phyloP scores from a whole-genome alignment of 2,797 vertebrate genomes.

The Pygocentrus nattereri region DNA sequence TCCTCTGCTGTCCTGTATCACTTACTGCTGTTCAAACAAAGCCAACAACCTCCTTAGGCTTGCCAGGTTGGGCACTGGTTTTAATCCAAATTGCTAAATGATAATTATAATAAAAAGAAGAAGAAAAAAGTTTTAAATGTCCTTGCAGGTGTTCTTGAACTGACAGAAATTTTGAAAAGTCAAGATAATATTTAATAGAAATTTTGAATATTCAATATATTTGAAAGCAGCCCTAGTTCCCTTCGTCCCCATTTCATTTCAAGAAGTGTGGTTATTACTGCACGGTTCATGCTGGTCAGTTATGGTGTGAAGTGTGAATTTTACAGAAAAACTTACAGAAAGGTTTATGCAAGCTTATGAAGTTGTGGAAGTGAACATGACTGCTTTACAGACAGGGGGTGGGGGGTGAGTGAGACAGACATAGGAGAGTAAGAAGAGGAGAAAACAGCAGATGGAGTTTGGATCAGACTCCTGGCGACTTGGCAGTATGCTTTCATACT shows the following conservation, averaged over 20 bases:
- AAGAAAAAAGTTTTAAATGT: too few species aligned
- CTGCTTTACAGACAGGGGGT: constrained; percentile 66
- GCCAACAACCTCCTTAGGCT: too few species aligned
- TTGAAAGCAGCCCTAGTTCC: too few species aligned
- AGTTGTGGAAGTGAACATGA: not conserved
- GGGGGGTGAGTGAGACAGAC: constrained; percentile 36
- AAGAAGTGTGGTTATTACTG: not conserved
- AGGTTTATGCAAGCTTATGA: constrained; percentile 2
- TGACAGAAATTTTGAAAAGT: too few species aligned
- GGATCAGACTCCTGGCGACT: constrained; percentile 71
- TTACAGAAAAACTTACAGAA: constrained; percentile 71
- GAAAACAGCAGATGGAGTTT: constrained; percentile 80
- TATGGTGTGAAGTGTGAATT: constrained; percentile 78
- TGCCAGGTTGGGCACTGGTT: too few species aligned
- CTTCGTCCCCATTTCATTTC: not conserved
- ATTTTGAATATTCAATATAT: too few species aligned
- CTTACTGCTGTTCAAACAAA: too few species aligned
- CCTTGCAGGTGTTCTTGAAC: too few species aligned
- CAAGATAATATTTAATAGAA: too few species aligned
- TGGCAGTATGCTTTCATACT: constrained; percentile 71
- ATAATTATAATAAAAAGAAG: too few species aligned
- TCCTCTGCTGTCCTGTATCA: too few species aligned
- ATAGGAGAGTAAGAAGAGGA: constrained; percentile 56
- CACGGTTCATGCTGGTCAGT: constrained; percentile 71
- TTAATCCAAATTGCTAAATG: too few species aligned